Percentiles rank a stretch among this genome's conserved stretches.
Conservation (phyloP, 2,113 vertebrate species). For the Callipepla californica region DNA sequence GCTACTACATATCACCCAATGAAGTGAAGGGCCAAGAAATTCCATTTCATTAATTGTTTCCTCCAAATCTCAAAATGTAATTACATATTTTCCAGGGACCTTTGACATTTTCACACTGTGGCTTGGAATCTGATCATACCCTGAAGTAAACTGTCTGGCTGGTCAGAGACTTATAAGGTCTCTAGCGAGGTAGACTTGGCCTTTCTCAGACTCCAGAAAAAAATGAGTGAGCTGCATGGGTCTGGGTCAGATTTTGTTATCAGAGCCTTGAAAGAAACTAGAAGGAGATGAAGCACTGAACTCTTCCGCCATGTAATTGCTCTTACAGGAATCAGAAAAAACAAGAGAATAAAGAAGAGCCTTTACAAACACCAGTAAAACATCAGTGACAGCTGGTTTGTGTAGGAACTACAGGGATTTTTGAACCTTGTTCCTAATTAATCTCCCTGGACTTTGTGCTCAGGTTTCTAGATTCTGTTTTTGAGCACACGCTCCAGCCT, state of each 20-base stretch:
- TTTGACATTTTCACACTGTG: slow-evolving; percentile 66
- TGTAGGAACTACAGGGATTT: neutral
- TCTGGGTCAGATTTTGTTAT: neutral
- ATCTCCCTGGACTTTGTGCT: neutral
- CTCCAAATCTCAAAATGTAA: slow-evolving; percentile 61
- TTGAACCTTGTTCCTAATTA: neutral
- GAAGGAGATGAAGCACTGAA: neutral
- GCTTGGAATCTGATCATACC: slow-evolving; percentile 29
- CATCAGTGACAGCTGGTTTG: neutral
- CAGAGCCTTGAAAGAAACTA: neutral
- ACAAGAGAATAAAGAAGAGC: neutral
- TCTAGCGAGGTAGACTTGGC: neutral
- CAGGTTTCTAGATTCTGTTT: neutral
- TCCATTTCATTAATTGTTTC: slow-evolving; percentile 77
- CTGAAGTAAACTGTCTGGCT: slow-evolving; percentile 27
- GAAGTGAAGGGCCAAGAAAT: slow-evolving; percentile 50
- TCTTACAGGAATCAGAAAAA: neutral
- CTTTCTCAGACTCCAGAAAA: neutral
- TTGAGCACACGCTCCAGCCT: neutral
- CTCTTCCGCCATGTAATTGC: neutral
- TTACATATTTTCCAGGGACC: slow-evolving; percentile 62
- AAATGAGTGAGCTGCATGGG: neutral
- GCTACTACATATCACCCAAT: slow-evolving; percentile 43
- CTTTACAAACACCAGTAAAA: neutral
- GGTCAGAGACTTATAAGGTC: neutral